phyloP scores from a whole-genome alignment of 2,888 invertebrate species.

The Heliothis peltigera region DNA sequence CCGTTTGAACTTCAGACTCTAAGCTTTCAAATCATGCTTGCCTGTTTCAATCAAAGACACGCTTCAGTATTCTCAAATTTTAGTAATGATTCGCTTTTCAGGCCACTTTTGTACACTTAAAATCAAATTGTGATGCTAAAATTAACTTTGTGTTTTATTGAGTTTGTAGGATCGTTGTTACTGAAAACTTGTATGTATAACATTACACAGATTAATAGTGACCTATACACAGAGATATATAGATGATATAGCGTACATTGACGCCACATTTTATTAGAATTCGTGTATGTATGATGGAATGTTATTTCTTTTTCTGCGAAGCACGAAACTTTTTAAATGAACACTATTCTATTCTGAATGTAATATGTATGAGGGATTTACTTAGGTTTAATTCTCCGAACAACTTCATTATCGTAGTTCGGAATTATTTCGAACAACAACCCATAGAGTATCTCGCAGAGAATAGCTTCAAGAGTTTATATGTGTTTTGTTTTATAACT shows the following conservation, averaged over 20 bases:
- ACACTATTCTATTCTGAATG: constrained; percentile 11
- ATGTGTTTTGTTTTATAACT: constrained; percentile 48
- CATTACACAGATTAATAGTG: background rate
- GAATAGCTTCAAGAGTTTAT: constrained; percentile 29
- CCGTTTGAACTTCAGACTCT: constrained; percentile 63
- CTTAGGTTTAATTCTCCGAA: constrained; percentile 27
- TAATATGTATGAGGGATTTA: constrained; percentile 17
- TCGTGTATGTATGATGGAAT: background rate
- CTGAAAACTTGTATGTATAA: background rate
- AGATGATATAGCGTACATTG: no score
- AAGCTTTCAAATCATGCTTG: constrained; percentile 58
- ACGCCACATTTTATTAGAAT: background rate
- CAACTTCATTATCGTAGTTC: constrained; percentile 34
- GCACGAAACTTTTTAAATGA: constrained; percentile 15
- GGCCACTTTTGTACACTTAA: constrained; percentile 21
- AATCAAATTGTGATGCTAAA: constrained; percentile 25
- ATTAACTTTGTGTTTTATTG: constrained; percentile 7
- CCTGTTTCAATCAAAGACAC: constrained; percentile 60
- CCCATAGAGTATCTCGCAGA: constrained; percentile 19
- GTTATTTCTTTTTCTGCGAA: constrained; percentile 3
- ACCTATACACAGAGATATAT: background rate
- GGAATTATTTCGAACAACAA: constrained; percentile 40
- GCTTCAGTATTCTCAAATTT: constrained; percentile 43
- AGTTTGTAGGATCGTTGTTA: constrained; percentile 5
- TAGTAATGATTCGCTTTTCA: constrained; percentile 45